Evolutionary conservation across 1,140 invertebrate species (phyloP), one percentile per base, ranked within the genome.

Genomic region (Brachionus asplanchnoidis): DNA sequence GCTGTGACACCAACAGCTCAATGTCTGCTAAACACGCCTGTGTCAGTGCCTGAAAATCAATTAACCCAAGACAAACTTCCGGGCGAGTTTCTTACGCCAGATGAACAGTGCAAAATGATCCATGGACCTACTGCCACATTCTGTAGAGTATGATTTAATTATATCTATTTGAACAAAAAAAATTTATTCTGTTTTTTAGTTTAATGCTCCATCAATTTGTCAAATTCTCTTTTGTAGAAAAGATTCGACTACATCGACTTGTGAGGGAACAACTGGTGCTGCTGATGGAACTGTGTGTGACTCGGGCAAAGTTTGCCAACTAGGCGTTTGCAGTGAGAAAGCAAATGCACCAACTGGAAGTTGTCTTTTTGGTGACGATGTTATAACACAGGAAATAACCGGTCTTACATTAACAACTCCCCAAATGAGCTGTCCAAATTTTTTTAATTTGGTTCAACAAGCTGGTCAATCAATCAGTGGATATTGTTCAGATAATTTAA

Each of bases 91-190:
- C 60, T 40, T 11, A 65, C 79, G 4, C 23, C 79, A 23, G 53
- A 82, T 82, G 79, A 82, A 32, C 79, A 82, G 26, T 82, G 79
- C 26, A 82, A 82, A 82, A 82, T 82, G 79, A 65, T 28, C 6
- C 36, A 82, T 6, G 79, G 79, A 23, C 26, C 53, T 5, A 53
- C 77, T 17, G 77, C 77, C 9, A 17, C 77, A 32, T 80, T 80
- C 42, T 80, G 32, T 53, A 56, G 12, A 36, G 77, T 80, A 78
- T 20, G 26, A 28, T 17, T 68, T 66, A 32, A 77, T 77, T 77
- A 20, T 5, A 26, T 12, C 50, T 28, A 79, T 7, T 32, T 14
- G 23, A 79, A 46, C 11, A 12, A 20, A 79, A 14, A 50, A 28
- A 36, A 68, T n/a, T 17, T 14, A 23, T 53, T 56, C 3, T 26